Percentiles rank a stretch among this genome's conserved stretches.
phyloP scores from a whole-genome alignment of 2,797 vertebrate genomes.

The Gambusia yucatana region DNA sequence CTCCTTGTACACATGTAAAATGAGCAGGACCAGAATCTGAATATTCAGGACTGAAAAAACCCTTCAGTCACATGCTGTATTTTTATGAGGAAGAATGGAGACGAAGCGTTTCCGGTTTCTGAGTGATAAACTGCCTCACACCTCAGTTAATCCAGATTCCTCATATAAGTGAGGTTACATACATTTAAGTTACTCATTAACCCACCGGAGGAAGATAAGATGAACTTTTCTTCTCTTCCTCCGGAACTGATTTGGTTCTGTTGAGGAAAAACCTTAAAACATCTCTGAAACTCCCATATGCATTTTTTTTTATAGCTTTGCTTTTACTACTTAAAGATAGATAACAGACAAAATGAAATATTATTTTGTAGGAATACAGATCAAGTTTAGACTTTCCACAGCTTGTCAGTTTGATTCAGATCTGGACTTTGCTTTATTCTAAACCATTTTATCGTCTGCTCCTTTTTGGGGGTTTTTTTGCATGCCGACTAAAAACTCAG shows the following conservation, averaged over 20 bases:
- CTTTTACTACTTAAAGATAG: background rate
- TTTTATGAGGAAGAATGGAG: background rate
- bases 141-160: background rate
- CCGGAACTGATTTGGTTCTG: background rate
- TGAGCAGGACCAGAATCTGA: background rate
- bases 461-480: background rate
- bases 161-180: background rate
- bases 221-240: background rate
- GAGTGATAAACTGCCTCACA: background rate
- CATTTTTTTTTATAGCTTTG: background rate
- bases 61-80: background rate
- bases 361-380: background rate
- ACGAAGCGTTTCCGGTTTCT: background rate
- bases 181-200: background rate
- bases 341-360: background rate
- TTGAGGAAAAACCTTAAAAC: background rate
- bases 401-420: background rate
- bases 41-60: background rate
- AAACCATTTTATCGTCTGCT: background rate
- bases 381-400: background rate
- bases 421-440: background rate
- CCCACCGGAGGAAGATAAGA: background rate
- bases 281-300: background rate
- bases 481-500: background rate
- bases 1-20: background rate